Percentiles rank a stretch among this genome's conserved stretches.
Evolutionary conservation across 2,888 invertebrate genomes (phyloP).

Genomic region (Meganola albula): DNA sequence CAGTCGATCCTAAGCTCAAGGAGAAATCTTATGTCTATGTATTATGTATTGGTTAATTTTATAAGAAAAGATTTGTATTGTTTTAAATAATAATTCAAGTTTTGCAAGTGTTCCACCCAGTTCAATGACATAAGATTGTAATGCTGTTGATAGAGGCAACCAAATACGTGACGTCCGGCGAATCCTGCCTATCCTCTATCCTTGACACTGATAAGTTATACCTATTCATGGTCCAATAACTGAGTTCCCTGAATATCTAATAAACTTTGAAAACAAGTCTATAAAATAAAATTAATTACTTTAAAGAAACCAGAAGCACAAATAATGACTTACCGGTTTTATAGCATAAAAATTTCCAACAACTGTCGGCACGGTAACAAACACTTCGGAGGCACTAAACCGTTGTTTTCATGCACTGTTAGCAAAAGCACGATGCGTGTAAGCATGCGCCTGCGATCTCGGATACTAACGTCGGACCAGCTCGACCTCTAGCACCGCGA

Average conservation of each 20-base stretch:
- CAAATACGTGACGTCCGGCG: neutral
- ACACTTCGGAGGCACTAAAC: slow-evolving; percentile 48
- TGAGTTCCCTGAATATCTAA: too few species aligned
- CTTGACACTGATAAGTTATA: slow-evolving; percentile 1
- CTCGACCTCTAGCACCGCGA: too few species aligned
- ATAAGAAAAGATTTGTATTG: too few species aligned
- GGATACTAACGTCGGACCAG: slow-evolving; percentile 43
- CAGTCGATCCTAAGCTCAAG: too few species aligned
- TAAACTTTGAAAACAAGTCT: neutral
- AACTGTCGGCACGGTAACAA: slow-evolving; percentile 35
- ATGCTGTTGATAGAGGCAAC: too few species aligned
- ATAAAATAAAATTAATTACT: neutral
- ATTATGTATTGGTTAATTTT: too few species aligned
- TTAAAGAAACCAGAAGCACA: neutral
- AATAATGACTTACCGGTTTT: slow-evolving; percentile 27
- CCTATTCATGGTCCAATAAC: too few species aligned
- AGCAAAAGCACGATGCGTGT: slow-evolving; percentile 50
- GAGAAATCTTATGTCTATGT: too few species aligned
- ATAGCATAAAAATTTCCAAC: slow-evolving; percentile 31
- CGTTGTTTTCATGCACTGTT: slow-evolving; percentile 61
- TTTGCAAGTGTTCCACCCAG: too few species aligned
- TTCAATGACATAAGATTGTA: slow-evolving; percentile 26
- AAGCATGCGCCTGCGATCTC: slow-evolving; percentile 57
- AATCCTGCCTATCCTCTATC: neutral
- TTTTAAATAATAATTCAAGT: too few species aligned